phyloP scores from a whole-genome alignment of 2,888 invertebrate species.

The Omphaloscelis lunosa region DNA sequence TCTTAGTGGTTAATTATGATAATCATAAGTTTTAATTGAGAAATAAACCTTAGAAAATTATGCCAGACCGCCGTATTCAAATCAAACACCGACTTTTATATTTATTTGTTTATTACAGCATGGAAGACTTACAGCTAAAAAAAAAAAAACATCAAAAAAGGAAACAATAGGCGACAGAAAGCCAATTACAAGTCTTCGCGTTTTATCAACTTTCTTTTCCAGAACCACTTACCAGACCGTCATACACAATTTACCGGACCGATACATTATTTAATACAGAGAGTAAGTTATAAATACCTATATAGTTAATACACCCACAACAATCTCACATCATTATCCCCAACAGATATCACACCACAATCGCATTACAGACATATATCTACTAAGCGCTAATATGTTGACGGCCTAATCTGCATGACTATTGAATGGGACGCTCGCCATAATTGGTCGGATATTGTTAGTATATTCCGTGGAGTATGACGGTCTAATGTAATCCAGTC shows the following conservation, averaged over 20 bases:
- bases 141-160: no score
- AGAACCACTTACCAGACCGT: background rate
- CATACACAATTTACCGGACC: background rate
- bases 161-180: no score
- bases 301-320: constrained; percentile 38
- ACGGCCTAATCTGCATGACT: constrained; percentile 82
- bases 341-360: constrained; percentile 59
- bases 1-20: background rate
- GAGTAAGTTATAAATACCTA: constrained; percentile 40
- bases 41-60: background rate
- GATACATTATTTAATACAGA: constrained; percentile 8
- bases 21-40: background rate
- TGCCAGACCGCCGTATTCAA: background rate
- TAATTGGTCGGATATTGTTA: constrained; percentile 81
- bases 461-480: constrained; percentile 75
- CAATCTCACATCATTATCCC: constrained; percentile 52
- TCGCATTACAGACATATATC: constrained; percentile 61
- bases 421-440: constrained; percentile 78
- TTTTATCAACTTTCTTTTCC: background rate
- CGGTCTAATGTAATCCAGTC: constrained; percentile 86
- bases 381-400: constrained; percentile 71
- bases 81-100: background rate
- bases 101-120: no score
- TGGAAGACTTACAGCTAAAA: no score
- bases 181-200: no score